Base-by-base conservation (phyloP, 2,113 vertebrate species). In the Dasyornis broadbenti region DNA sequence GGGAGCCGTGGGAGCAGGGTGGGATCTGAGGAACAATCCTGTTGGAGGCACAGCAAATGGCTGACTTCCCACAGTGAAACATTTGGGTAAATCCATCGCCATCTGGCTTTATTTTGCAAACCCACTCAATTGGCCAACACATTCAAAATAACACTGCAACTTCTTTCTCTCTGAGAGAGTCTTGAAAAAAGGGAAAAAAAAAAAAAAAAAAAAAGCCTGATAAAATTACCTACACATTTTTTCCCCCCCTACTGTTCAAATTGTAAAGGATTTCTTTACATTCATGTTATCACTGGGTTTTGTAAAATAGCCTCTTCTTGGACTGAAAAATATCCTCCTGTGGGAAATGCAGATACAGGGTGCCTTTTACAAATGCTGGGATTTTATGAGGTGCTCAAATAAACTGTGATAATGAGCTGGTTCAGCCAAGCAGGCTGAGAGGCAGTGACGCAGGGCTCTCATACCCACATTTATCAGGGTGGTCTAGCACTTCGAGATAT, bases 61-160 rank as follows among this genome's bases (percentile, higher is more conserved):
- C 79, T 93, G 65, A 10, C 57, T 95, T 90, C 87, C 73, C 90
- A 85, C 66, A 71, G 35, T 14, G 84, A 64, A 91, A 80, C 85
- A 72, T 90, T 93, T 96, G 92, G 92, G 82, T 71, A 91, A 90
- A 90, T 85, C 90, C 61, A 52, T 79, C 63, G n/a, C 95, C 90
- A 95, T 96, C 95, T 96, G 94, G 69, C 92, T 96, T 92, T 89
- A 60, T 93, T 96, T 95, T 94, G 78, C 45, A 70, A 94, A 82
- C 95, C 87, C 78, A 82, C 94, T 95, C 87, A 87, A 45, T 69
- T 93, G 94, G 73, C 92, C 85, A 76, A 93, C 75, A 68, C 22
- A 12, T 94, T 87, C 66, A 76, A 94, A 91, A 90, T 76, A 92
- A 24, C 61, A 13, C 60, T 63, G 47, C 54, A 52, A 73, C 31